A percentile compares a stretch with the other conserved stretches of the same genome.
phyloP scores from a whole-genome alignment of 2,797 vertebrate genomes.

The Phoebastria nigripes region DNA sequence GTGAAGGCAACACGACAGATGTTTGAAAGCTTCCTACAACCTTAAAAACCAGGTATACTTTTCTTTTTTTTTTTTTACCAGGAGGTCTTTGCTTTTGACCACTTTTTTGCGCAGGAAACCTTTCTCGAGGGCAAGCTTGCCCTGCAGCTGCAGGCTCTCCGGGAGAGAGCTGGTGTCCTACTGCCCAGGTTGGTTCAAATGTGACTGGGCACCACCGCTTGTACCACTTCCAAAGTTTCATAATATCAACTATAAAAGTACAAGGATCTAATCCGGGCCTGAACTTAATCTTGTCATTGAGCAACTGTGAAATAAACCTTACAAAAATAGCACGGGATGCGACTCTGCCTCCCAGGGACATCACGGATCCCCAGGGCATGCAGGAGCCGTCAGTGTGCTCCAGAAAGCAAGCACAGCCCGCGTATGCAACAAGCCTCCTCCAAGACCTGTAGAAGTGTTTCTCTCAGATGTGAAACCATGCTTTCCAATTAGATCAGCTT shows the following conservation, averaged over 20 bases:
- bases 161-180: not conserved
- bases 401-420: fast-evolving
- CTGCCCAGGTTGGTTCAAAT: not conserved
- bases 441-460: not conserved
- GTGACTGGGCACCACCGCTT: not conserved
- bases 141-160: not conserved
- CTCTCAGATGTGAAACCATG: not conserved
- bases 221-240: not conserved
- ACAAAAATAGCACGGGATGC: not conserved
- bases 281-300: not conserved
- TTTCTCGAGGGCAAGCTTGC: not conserved
- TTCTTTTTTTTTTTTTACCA: not conserved
- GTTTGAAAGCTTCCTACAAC: not conserved
- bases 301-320: not conserved
- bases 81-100: not conserved
- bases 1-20: not conserved
- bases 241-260: not conserved
- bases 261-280: not conserved
- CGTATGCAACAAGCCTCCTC: not conserved
- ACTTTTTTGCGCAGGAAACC: not conserved
- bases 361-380: fast-evolving
- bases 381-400: not conserved
- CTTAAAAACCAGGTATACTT: not conserved
- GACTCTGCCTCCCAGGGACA: not conserved
- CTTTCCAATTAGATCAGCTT: not conserved